Conservation (phyloP, 1,140 invertebrate species). For the Cyclargus thomasi region DNA sequence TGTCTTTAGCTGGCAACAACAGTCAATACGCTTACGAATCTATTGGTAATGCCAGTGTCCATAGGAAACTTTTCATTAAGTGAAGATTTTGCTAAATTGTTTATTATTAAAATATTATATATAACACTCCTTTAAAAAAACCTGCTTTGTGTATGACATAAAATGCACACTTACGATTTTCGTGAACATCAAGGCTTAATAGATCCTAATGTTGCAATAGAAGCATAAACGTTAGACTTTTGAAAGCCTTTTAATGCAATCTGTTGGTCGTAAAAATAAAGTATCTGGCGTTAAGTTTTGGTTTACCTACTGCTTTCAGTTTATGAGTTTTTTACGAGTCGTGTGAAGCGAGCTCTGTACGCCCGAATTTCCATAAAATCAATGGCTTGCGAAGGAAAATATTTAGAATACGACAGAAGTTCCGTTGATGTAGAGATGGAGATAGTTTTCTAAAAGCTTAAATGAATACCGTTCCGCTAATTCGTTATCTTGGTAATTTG, state of each 20-base stretch:
- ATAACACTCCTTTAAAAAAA: no score
- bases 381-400: not conserved
- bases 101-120: no score
- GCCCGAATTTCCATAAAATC: no score
- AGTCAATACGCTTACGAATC: no score
- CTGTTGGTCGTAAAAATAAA: not conserved
- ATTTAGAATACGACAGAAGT: not conserved
- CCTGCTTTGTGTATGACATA: no score
- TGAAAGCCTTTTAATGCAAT: not conserved
- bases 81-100: no score
- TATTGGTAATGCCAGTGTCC: no score
- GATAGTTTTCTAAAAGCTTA: not conserved
- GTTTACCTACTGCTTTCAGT: not conserved
- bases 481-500: no score
- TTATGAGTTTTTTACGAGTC: slow-evolving; percentile 3
- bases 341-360: not conserved
- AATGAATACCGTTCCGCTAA: not conserved
- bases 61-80: no score
- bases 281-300: slow-evolving; percentile 1
- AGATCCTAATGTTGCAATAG: not conserved
- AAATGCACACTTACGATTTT: no score
- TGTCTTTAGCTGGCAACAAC: no score
- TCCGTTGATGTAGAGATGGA: not conserved
- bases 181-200: not conserved
- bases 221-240: not conserved